Percentiles rank a stretch among this genome's conserved stretches.
Conservation (phyloP, 1,140 invertebrate genomes). For the Pseudobourletiella spinata region DNA sequence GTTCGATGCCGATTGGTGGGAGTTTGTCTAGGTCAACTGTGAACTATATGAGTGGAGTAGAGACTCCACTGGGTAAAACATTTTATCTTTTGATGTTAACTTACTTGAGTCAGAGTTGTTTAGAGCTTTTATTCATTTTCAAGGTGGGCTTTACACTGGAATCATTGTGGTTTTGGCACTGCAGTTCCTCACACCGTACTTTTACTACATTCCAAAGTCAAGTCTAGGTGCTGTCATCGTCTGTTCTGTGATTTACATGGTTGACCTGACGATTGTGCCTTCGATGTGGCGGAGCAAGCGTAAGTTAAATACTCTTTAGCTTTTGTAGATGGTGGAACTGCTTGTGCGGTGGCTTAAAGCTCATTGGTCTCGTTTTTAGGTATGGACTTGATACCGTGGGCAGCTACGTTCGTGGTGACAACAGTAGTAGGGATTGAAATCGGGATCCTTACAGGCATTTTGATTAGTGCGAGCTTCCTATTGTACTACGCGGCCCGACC, state of each 20-base stretch:
- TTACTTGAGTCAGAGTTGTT: slow-evolving; percentile 66
- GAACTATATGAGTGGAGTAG: slow-evolving; percentile 84
- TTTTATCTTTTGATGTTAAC: slow-evolving; percentile 77
- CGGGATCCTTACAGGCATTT: slow-evolving; percentile 77
- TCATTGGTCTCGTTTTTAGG: too few relatives aligned
- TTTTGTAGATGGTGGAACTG: too few relatives aligned
- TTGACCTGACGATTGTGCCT: slow-evolving; percentile 38
- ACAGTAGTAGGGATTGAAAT: slow-evolving; percentile 74
- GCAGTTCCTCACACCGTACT: slow-evolving; percentile 71
- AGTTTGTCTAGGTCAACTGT: slow-evolving; percentile 86
- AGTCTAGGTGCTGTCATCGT: slow-evolving; percentile 57
- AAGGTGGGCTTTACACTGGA: slow-evolving; percentile 43
- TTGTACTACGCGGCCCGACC: slow-evolving; percentile 80
- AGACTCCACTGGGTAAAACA: slow-evolving; percentile 66
- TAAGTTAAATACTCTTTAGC: slow-evolving; percentile 14
- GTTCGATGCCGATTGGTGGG: slow-evolving; percentile 84
- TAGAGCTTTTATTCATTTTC: not conserved
- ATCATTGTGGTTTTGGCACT: slow-evolving; percentile 66
- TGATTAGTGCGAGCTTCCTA: slow-evolving; percentile 69
- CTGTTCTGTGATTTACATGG: slow-evolving; percentile 39
- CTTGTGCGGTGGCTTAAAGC: too few relatives aligned
- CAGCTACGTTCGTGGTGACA: slow-evolving; percentile 73
- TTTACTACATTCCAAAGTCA: slow-evolving; percentile 78
- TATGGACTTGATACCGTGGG: slow-evolving; percentile 62
- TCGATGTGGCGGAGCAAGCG: slow-evolving; percentile 34